Evolutionary conservation across 92 coral and sea anemone species (phyloP).

Genomic region (Actinostola sp.): DNA sequence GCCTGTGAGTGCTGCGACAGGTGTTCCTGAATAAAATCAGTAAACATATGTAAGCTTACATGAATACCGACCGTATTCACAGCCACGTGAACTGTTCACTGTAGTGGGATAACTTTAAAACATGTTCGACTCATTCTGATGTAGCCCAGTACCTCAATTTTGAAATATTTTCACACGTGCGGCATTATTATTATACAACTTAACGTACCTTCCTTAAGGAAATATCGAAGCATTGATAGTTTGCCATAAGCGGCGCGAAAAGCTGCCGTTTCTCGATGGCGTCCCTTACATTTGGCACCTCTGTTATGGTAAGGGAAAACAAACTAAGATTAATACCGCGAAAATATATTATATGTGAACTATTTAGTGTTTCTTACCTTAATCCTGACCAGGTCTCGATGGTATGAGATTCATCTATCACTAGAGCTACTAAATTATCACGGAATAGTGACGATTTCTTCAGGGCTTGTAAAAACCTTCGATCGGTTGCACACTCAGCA

Average conservation of each 20-base stretch:
- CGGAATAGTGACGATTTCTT: background rate
- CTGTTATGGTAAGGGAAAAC: background rate
- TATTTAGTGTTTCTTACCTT: slow-evolving; percentile 2
- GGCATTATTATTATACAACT: too few species aligned
- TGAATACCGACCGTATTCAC: background rate
- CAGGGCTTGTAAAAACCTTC: background rate
- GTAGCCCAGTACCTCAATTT: too few species aligned
- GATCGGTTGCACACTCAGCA: background rate
- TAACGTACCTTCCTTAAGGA: too few species aligned
- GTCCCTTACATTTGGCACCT: too few species aligned
- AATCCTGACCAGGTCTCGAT: slow-evolving; percentile 35
- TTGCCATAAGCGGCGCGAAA: too few species aligned
- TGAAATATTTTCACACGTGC: too few species aligned
- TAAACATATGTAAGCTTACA: background rate
- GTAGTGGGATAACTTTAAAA: background rate
- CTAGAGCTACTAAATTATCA: slow-evolving; percentile 7
- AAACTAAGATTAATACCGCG: background rate
- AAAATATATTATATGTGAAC: background rate
- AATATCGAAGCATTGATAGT: too few species aligned
- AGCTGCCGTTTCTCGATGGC: too few species aligned
- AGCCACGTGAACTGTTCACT: background rate
- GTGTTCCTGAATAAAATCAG: slow-evolving; percentile 38
- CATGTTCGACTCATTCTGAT: too few species aligned
- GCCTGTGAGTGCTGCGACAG: slow-evolving; percentile 56
- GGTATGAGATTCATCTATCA: slow-evolving; percentile 39